Evolutionary conservation across 2,888 invertebrate species (phyloP).

Genomic region (Lucinisca nassula): DNA sequence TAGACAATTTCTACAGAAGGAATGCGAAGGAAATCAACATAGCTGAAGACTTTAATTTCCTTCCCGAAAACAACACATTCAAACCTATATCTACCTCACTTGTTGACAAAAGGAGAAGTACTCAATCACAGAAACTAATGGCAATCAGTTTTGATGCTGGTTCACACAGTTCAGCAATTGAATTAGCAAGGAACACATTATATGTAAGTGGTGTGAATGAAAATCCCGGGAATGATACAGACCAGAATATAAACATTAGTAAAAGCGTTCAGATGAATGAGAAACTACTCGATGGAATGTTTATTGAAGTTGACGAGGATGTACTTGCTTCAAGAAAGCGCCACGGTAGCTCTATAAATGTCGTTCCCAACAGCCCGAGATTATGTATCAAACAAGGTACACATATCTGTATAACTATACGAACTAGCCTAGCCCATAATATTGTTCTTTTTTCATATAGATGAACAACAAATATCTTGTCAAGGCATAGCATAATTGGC

Average conservation of each 20-base stretch:
- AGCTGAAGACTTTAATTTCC: background rate
- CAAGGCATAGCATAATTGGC: no score
- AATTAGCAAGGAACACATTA: constrained; percentile 56
- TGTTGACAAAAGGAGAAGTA: background rate
- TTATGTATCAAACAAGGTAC: background rate
- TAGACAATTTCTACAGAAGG: constrained; percentile 37
- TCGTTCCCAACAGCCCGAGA: constrained; percentile 64
- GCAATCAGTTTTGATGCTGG: constrained; percentile 59
- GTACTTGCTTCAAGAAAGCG: constrained; percentile 67
- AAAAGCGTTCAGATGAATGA: constrained; percentile 40
- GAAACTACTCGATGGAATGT: constrained; percentile 58
- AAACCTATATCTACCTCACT: constrained; percentile 40
- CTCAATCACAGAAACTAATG: constrained; percentile 54
- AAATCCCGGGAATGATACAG: background rate
- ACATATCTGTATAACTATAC: no score
- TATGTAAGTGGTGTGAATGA: constrained; percentile 34
- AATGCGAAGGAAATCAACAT: background rate
- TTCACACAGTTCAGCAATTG: constrained; percentile 52
- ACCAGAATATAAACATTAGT: background rate
- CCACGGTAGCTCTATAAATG: constrained; percentile 67
- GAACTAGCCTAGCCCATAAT: no score
- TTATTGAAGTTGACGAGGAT: constrained; percentile 69
- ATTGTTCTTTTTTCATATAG: no score
- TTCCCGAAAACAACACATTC: constrained; percentile 12
- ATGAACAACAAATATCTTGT: no score